Evolutionary conservation across 2,113 vertebrate species (phyloP), one percentile per base, ranked within the genome.

Genomic region (Daboia siamensis): DNA sequence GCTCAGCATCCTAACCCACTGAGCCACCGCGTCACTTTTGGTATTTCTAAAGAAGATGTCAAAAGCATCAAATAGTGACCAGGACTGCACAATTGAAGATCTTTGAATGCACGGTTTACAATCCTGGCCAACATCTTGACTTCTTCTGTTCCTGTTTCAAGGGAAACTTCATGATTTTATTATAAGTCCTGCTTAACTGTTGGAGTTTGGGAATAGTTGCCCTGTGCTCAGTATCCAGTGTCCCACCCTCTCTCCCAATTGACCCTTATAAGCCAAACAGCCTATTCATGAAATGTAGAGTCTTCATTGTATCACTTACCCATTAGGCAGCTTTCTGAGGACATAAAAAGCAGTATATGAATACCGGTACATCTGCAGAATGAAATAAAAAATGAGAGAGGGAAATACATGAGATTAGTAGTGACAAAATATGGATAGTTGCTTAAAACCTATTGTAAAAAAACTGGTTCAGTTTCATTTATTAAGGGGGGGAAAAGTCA

Each of bases 311-410:
- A 89, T 87, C 89, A 93, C 98, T 98, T 98, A 98, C 98, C 98
- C 97, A 3, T 98, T 97, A 96, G 97, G 97, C 94, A 98, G 97
- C 96, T 97, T 98, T 97, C 98, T 99, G 95, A 99, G 99, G 96
- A 99, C 99, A 95, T 99, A 99, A 96, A 98, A 98, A 4, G 99
- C 99, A 0, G 98, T 99, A 93, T 99, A 99, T 9, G 99, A 99
- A 96, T 98, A 97, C 91, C 97, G 98, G 96, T 99, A 99, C 10
- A 99, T 98, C 99, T 99, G 98, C 91, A 96, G 97, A 95, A 96
- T 61, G 88, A 95, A 96, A 95, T 95, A 39, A 95, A 51, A 95
- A 95, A 93, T 23, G 61, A 93, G 91, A 64, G 93, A 94, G 17
- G 90, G 61, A 59, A 57, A 39, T 11, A 39, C 26, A 51, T 56